These are phyloP conservation scores for Chrysocyon brachyurus DNA, from an alignment of 2,797 vertebrate genomes.

Conservation along the genomic window DNA sequence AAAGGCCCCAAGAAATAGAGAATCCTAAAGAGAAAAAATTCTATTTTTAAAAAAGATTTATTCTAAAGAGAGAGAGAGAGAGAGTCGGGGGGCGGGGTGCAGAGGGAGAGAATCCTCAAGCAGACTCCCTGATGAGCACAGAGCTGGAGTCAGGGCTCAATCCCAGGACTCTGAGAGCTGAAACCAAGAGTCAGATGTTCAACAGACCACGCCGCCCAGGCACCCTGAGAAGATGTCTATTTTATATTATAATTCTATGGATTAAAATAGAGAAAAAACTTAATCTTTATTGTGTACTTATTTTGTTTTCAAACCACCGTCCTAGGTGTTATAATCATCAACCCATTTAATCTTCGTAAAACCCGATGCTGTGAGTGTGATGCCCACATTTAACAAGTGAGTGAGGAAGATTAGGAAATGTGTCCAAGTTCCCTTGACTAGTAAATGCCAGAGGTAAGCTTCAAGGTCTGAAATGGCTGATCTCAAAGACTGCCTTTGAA, in stretches of 20 bases:
- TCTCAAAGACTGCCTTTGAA: constrained; percentile 5
- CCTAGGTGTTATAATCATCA: not conserved
- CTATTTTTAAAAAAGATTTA: not conserved
- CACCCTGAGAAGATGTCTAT: too few species aligned
- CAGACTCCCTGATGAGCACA: not conserved
- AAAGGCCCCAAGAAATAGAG: not conserved
- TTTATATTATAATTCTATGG: not conserved
- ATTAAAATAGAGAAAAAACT: constrained; percentile 42
- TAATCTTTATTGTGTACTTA: not conserved
- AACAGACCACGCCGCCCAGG: too few species aligned
- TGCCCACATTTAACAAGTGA: not conserved
- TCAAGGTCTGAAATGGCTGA: not conserved
- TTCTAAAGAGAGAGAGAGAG: not conserved
- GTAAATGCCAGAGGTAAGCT: constrained; percentile 37
- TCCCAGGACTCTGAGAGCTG: not conserved
- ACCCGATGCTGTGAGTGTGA: not conserved
- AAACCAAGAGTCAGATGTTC: too few species aligned
- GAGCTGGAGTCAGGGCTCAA: not conserved
- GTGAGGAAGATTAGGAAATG: not conserved
- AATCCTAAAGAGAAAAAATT: constrained; percentile 1
- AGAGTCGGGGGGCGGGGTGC: not conserved
- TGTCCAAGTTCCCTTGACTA: not conserved
- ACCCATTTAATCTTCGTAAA: not conserved
- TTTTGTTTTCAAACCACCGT: not conserved
- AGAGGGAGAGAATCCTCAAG: not conserved